Evolutionary conservation across 2,113 vertebrate genomes (phyloP), one percentile per base, ranked within the genome.

Genomic region (Nannobrachium achirus): DNA sequence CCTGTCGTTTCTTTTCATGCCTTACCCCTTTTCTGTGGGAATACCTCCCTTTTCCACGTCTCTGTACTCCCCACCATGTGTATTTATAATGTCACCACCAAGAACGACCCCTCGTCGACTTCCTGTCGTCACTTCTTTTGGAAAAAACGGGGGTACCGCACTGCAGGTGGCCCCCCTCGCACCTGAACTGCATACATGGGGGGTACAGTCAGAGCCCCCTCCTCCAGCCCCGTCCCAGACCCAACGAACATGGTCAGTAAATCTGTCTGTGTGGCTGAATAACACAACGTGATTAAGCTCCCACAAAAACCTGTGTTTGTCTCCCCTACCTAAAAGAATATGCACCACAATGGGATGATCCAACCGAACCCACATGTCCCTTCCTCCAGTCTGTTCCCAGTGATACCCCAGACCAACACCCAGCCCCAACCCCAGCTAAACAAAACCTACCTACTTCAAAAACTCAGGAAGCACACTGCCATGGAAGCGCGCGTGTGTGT

Each of bases 231-330:
- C 53, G 33, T 18, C 67, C 38, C 74, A 86, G 79, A 82, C 61
- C 45, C 48, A 6, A 72, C 78, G 82, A 81, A 88, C 45, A 91
- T 76, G 86, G 89, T 91, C 83, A 89, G 88, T 89, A 83, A 74
- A 66, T 75, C 40, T 79, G 6, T 50, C 38, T 66, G 52, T 44
- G 69, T 33, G 61, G 8, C 71, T 19, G 16, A 25, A 40, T 63
- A 9, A 69, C 14, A 3, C 68, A 38, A 3, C 68, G 40, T 85
- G 63, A 72, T 52, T 7, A 13, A 56, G 63, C 71, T 19, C 48
- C 56, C 45, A 72, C 73, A 84, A 71, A 67, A 55, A 48, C 66
- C 71, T 57, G 25, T 61, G 16, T 49, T 25, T 66, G 39, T 63
- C 1, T 10, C 52, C 8, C 44, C 25, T 55, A 25, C 59, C 57